A percentile compares a stretch with the other conserved stretches of the same genome.
phyloP scores from a whole-genome alignment of 2,888 invertebrate genomes.

The Cynaeus angustus region DNA sequence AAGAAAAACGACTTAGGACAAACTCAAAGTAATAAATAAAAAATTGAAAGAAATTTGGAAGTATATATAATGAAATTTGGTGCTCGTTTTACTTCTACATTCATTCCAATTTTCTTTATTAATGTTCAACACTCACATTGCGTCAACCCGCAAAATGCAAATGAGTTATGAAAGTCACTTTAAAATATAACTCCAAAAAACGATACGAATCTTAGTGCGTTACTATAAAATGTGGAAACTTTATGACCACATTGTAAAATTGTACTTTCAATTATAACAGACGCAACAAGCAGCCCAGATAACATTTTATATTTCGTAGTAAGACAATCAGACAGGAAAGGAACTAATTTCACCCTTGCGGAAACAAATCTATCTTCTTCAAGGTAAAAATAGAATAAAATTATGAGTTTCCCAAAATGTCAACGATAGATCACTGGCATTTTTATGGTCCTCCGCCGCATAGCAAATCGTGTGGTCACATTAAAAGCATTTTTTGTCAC shows the following conservation, averaged over 20 bases:
- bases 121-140: not conserved
- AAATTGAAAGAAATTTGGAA: too few species aligned
- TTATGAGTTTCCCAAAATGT: not conserved
- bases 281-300: too few species aligned
- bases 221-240: not conserved
- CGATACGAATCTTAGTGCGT: constrained; percentile 1
- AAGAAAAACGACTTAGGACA: too few species aligned
- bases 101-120: too few species aligned
- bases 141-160: not conserved
- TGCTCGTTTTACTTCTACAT: too few species aligned
- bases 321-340: not conserved
- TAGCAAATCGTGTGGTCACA: constrained; percentile 8
- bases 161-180: not conserved
- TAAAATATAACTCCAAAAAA: not conserved
- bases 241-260: not conserved
- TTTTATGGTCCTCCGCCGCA: not conserved
- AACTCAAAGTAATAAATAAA: too few species aligned
- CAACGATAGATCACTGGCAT: not conserved
- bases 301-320: too few species aligned
- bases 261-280: not conserved
- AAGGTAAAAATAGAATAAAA: not conserved
- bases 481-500: not conserved
- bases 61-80: too few species aligned
- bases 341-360: not conserved
- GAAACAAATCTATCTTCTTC: not conserved